Evolutionary conservation across 2,888 invertebrate species (phyloP).

Genomic region (Caenorhabditis becei): DNA sequence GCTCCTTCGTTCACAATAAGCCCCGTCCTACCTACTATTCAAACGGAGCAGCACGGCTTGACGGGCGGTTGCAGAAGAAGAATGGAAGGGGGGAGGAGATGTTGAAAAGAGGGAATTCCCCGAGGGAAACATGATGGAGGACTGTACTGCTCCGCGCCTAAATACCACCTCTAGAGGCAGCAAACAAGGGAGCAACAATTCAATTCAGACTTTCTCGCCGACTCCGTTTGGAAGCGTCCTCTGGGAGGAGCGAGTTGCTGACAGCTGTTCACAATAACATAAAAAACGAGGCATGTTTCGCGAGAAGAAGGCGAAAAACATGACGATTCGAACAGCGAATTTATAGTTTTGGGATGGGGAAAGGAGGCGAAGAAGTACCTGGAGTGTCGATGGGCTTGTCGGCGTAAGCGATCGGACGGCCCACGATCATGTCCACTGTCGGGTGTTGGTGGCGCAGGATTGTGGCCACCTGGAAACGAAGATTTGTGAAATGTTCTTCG

Average conservation of each 20-base stretch:
- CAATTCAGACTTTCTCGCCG: conserved; percentile 24
- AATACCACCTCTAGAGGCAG: conserved; percentile 39
- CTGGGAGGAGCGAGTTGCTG: conserved; percentile 50
- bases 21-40: conserved; percentile 13
- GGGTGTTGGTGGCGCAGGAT: conserved; percentile 74
- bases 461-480: conserved; percentile 71
- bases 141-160: conserved; percentile 26
- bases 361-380: conserved; percentile 52
- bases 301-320: conserved; percentile 13
- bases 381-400: conserved; percentile 73
- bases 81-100: neutral
- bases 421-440: conserved; percentile 79
- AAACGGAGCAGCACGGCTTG: conserved; percentile 6
- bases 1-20: conserved; percentile 12
- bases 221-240: conserved; percentile 21
- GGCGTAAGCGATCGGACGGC: conserved; percentile 74
- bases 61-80: neutral
- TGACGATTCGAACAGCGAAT: conserved; percentile 10
- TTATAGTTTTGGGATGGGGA: conserved; percentile 12
- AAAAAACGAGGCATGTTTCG: conserved; percentile 55
- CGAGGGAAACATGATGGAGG: conserved; percentile 40
- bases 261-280: conserved; percentile 58
- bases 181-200: conserved; percentile 15
- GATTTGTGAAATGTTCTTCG: no score
- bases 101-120: conserved; percentile 16